Base-by-base conservation (phyloP, 2,797 vertebrate species). In the Gymnopithys bicolor region DNA sequence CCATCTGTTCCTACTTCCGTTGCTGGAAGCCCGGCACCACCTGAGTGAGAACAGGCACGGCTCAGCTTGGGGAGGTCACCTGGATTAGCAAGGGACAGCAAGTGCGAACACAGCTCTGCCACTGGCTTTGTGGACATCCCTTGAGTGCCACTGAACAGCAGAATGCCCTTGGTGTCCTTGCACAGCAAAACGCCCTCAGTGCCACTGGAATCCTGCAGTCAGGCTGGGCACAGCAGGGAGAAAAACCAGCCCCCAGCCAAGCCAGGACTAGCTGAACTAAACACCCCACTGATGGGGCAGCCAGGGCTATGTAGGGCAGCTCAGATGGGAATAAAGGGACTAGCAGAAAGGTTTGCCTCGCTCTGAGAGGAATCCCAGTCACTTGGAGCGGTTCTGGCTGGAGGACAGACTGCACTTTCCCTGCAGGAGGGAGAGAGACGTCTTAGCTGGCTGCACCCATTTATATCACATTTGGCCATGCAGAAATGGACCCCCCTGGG, bases 261-360 rank as follows among this genome's bases (percentile, higher is more conserved):
- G 27, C 60, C 3, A 0, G 62, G 48, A 39, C 35, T 17, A 10
- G 37, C 59, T 17, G 33, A 84, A 53, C 69, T 39, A 43, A 68
- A 7, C 27, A 4, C 5, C 53, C 14, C n/a, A 11, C 4, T 0
- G 0, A 22, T 4, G 41, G 39, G 35, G 21, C 33, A 43, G 10
- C 19, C 5, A 13, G n/a, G 35, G 32, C 49, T 83, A 25, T 4
- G 23, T 5, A 19, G 35, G 19, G 41, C 43, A 51, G 59, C 67
- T 83, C 39, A 13, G 8, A 21, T 2, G 32, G 77, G 17, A 79
- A 77, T 51, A 55, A 77, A 77, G 56, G 17, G 62, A 25, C 28
- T 48, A 41, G 7, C 14, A 64, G 19, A 71, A 66, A 43, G 22
- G 28, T 71, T 81, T 90, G 33, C 69, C 37, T 64, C 4, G 0